Percentiles rank a stretch among this genome's conserved stretches.
Conservation (phyloP, 2,113 vertebrate species). For the Cheilinus undulatus region DNA sequence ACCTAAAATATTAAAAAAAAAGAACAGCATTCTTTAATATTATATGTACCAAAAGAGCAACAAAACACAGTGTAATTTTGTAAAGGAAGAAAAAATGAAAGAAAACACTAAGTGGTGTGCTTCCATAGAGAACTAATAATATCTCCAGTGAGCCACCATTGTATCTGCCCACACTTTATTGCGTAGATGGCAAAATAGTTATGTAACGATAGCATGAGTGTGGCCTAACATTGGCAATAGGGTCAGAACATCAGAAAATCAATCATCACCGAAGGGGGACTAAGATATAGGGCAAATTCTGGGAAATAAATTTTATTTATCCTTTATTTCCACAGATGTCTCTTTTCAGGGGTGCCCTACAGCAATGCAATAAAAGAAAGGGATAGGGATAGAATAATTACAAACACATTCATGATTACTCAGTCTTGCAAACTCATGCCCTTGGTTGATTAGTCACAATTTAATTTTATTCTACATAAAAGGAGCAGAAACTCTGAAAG, state of each 20-base stretch:
- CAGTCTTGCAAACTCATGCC: too few species aligned
- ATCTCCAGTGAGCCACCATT: constrained; percentile 1
- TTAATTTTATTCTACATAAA: too few species aligned
- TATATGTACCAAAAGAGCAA: neutral
- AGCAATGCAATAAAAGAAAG: too few species aligned
- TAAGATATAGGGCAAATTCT: neutral
- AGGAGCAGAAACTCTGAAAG: too few species aligned
- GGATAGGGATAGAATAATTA: too few species aligned
- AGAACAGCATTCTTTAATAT: constrained; percentile 4
- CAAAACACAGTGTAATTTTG: neutral
- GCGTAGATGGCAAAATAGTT: constrained; percentile 7
- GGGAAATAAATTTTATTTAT: too few species aligned
- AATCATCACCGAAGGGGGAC: constrained; percentile 16
- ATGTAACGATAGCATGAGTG: constrained; percentile 10
- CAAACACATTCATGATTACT: too few species aligned
- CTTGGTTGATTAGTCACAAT: too few species aligned
- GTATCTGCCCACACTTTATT: neutral
- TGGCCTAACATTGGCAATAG: neutral
- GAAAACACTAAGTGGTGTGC: neutral
- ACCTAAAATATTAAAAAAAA: constrained; percentile 77
- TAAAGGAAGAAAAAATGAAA: neutral
- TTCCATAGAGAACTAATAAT: neutral
- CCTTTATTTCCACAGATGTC: too few species aligned
- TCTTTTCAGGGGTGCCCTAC: too few species aligned
- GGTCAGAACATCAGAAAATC: constrained; percentile 25